A percentile compares a stretch with the other conserved stretches of the same genome.
These are phyloP conservation scores for Latrodectus hesperus DNA, from an alignment of 2,888 invertebrate species.

Conservation along the genomic window DNA sequence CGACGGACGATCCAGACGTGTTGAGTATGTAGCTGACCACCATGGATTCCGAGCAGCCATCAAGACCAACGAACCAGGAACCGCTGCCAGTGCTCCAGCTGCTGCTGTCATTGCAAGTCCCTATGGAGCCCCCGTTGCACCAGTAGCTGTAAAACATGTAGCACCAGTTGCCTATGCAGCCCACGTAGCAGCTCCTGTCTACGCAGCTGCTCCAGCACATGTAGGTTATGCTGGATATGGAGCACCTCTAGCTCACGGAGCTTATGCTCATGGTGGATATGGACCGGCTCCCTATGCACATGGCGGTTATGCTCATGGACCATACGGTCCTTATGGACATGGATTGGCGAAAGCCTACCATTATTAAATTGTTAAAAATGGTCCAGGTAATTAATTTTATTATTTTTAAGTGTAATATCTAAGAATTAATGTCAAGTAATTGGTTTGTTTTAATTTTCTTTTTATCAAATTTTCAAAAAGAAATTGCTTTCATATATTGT, in stretches of 20 bases:
- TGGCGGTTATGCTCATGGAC: slow-evolving; percentile 45
- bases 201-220: slow-evolving; percentile 38
- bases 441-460: no score
- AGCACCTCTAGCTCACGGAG: slow-evolving; percentile 23
- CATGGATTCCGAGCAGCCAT: slow-evolving; percentile 63
- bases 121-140: slow-evolving; percentile 46
- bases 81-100: slow-evolving; percentile 68
- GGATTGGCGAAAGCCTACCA: slow-evolving; percentile 19
- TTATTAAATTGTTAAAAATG: neutral
- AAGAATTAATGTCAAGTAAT: no score
- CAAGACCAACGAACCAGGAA: slow-evolving; percentile 68
- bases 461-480: no score
- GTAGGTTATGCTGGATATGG: slow-evolving; percentile 26
- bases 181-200: slow-evolving; percentile 24
- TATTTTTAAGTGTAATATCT: no score
- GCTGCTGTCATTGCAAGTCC: slow-evolving; percentile 62
- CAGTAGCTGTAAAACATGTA: slow-evolving; percentile 49
- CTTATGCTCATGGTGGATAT: slow-evolving; percentile 52
- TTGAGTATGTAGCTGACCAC: slow-evolving; percentile 69
- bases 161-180: slow-evolving; percentile 47
- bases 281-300: slow-evolving; percentile 42
- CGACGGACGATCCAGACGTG: slow-evolving; percentile 68
- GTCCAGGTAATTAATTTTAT: no score
- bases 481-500: no score
- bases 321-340: slow-evolving; percentile 40